Conservation (phyloP, 2,797 vertebrate species). For the Tapirus indicus region DNA sequence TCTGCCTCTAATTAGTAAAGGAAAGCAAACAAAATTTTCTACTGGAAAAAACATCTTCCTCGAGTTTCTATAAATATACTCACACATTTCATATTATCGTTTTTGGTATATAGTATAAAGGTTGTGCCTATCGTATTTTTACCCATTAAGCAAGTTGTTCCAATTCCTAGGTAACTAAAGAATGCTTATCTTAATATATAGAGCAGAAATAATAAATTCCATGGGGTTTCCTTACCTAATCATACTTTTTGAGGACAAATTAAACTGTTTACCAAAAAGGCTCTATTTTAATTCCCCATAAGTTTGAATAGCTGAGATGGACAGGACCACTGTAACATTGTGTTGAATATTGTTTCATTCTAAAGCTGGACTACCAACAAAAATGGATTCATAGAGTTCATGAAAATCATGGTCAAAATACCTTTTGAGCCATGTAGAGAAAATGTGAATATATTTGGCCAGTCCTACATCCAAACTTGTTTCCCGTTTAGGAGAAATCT, state of each 20-base stretch:
- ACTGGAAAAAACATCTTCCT: neutral
- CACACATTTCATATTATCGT: neutral
- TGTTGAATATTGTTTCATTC: neutral
- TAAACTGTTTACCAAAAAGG: neutral
- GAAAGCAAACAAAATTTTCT: slow-evolving; percentile 3
- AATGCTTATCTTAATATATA: neutral
- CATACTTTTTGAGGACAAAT: neutral
- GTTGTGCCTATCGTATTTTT: neutral
- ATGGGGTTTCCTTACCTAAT: neutral
- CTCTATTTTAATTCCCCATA: neutral
- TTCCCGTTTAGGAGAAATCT: neutral
- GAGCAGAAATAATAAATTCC: slow-evolving; percentile 4
- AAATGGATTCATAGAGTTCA: neutral
- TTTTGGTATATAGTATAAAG: neutral
- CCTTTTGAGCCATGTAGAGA: neutral
- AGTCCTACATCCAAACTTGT: neutral
- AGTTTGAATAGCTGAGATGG: neutral
- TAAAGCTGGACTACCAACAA: neutral
- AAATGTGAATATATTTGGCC: neutral
- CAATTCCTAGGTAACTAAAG: slow-evolving; percentile 2
- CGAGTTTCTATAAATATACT: neutral
- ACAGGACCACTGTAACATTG: neutral
- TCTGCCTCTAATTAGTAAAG: slow-evolving; percentile 40
- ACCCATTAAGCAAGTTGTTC: neutral
- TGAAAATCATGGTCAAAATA: slow-evolving; percentile 20